Conservation (phyloP, 2,113 vertebrate genomes). For the Ophiodon elongatus region DNA sequence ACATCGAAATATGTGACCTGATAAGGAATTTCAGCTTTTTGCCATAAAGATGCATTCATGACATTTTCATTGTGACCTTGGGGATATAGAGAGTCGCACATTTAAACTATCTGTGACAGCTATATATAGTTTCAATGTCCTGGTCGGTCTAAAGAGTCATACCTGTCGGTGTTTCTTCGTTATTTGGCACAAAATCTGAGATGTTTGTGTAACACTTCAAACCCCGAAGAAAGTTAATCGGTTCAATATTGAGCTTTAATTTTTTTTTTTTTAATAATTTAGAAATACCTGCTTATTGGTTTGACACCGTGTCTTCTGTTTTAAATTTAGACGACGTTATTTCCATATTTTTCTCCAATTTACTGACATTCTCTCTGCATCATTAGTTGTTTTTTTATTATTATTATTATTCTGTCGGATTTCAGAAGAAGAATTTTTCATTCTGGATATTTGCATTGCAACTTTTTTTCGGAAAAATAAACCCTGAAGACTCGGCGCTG, state of each 20-base stretch:
- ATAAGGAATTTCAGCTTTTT: background rate
- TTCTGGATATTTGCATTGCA: background rate
- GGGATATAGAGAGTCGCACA: background rate
- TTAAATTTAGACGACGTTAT: background rate
- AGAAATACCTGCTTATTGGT: background rate
- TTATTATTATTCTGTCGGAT: too few species aligned
- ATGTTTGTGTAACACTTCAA: too few species aligned
- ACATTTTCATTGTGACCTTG: background rate
- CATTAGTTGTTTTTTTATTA: background rate
- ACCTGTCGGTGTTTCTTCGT: background rate
- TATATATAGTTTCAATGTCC: too few species aligned
- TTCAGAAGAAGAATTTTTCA: too few species aligned
- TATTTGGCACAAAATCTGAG: too few species aligned
- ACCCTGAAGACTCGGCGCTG: conserved; percentile 9
- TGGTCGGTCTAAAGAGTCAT: background rate
- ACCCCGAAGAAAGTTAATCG: too few species aligned
- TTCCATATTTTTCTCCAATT: background rate
- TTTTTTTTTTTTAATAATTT: too few species aligned
- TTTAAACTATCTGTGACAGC: background rate
- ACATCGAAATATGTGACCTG: background rate
- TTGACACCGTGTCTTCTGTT: background rate
- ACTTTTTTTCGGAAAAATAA: background rate
- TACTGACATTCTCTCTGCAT: background rate
- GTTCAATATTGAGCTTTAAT: too few species aligned
- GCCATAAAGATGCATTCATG: background rate